Evolutionary conservation across 2,113 vertebrate genomes (phyloP), one percentile per base, ranked within the genome.

Genomic region (Alaudala cheleensis): DNA sequence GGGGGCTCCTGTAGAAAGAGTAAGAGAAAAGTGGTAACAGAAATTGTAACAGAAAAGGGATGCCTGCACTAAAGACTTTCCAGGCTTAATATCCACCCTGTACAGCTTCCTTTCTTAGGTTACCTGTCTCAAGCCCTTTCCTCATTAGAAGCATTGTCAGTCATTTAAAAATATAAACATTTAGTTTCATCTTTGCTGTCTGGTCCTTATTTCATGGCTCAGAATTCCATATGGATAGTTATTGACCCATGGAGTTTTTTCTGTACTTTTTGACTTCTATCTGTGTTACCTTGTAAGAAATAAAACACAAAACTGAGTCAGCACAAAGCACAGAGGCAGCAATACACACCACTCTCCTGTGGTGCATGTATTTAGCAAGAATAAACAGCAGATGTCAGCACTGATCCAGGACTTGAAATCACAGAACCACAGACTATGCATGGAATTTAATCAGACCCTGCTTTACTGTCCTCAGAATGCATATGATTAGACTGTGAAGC

Each of bases 371-470:
- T 16, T 31, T 78, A 80, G 28, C 49, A 88, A 74, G 37, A 94
- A 53, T 45, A 81, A 96, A 93, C 95, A 96, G 86, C 76, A 97
- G 96, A 94, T 96, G 96, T 96, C 96, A 97, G 93, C 94, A 96
- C 49, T 93, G 78, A 94, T 74, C 80, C 95, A 96, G 92, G 86
- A 79, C 69, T 76, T 92, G 57, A 88, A 94, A 78, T 13, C 47
- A 23, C 29, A 56, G 50, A 28, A 3, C 64, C 50, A 24, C 26
- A 53, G 39, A n/a, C 9, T 28, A 39, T 24, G 6, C 18, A 33
- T 8, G 34, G 60, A 56, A 73, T 88, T 90, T 49, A 70, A 40
- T 45, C 50, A 90, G 24, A 47, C 4, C 5, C 10, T 17, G 25
- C 23, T 88, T 54, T 31, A 31, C 37, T 16, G 8, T 74, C 20